Conservation (phyloP, 2,888 invertebrate genomes). For the Prosapia bicincta region DNA sequence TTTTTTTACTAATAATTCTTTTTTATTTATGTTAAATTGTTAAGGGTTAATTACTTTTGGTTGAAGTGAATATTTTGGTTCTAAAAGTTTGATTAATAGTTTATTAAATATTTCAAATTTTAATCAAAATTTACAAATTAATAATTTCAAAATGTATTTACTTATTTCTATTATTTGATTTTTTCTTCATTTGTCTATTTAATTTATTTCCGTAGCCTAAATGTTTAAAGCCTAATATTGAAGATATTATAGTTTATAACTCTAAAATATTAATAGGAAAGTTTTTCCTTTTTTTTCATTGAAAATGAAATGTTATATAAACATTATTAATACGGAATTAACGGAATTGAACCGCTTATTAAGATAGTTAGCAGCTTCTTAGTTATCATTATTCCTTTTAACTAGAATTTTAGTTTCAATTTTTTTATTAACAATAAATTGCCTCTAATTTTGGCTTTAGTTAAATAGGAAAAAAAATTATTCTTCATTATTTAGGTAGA, state of each 20-base stretch:
- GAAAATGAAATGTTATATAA: not conserved
- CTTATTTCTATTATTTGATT: not conserved
- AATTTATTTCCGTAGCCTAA: not conserved
- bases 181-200: not conserved
- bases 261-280: not conserved
- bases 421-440: too few relatives aligned
- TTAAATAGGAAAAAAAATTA: too few relatives aligned
- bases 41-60: not conserved
- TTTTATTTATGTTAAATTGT: not conserved
- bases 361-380: too few relatives aligned
- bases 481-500: too few relatives aligned
- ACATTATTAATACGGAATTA: not conserved
- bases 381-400: too few relatives aligned
- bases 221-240: not conserved
- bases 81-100: not conserved
- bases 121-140: too few relatives aligned
- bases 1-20: too few relatives aligned
- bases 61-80: too few relatives aligned
- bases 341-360: slow-evolving; percentile 44
- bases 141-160: not conserved
- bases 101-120: not conserved
- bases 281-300: too few relatives aligned
- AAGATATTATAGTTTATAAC: not conserved
- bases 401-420: too few relatives aligned
- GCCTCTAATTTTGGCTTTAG: too few relatives aligned